These are phyloP conservation scores for Pseudobourletiella spinata DNA, from an alignment of 1,140 invertebrate genomes.

Conservation along the genomic window DNA sequence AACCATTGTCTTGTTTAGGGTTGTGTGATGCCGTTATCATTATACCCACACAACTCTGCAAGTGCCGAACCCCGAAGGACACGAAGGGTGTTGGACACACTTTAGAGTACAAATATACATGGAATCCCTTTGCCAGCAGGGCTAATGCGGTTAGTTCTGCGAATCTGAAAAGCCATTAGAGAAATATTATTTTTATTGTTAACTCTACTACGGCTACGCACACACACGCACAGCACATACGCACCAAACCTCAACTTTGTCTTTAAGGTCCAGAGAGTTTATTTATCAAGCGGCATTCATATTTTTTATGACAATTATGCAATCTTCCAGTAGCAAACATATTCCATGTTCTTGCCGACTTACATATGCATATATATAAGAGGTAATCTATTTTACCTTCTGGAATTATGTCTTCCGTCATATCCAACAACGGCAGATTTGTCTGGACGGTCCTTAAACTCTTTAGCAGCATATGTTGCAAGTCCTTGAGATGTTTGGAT, in stretches of 20 bases:
- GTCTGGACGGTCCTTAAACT: slow-evolving; percentile 53
- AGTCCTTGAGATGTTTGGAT: slow-evolving; percentile 94
- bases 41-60: slow-evolving; percentile 66
- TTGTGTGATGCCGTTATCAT: slow-evolving; percentile 99
- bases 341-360: too few relatives aligned
- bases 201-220: too few relatives aligned
- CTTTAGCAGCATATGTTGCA: slow-evolving; percentile 47
- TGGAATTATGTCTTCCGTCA: slow-evolving; percentile 90
- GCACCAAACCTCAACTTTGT: too few relatives aligned
- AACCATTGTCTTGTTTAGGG: slow-evolving; percentile 98
- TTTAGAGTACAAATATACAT: slow-evolving; percentile 71
- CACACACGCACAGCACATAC: too few relatives aligned
- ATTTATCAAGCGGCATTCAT: too few relatives aligned
- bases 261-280: too few relatives aligned
- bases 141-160: slow-evolving; percentile 79
- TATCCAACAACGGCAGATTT: slow-evolving; percentile 83
- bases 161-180: slow-evolving; percentile 55
- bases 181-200: too few relatives aligned
- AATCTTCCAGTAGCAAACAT: too few relatives aligned
- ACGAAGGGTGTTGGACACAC: slow-evolving; percentile 90
- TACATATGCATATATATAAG: too few relatives aligned
- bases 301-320: too few relatives aligned
- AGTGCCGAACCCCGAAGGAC: slow-evolving; percentile 64
- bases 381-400: too few relatives aligned
- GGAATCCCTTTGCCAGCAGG: slow-evolving; percentile 65